These are phyloP conservation scores for Lucilia sericata DNA, from an alignment of 1,140 invertebrate species.

Conservation along the genomic window DNA sequence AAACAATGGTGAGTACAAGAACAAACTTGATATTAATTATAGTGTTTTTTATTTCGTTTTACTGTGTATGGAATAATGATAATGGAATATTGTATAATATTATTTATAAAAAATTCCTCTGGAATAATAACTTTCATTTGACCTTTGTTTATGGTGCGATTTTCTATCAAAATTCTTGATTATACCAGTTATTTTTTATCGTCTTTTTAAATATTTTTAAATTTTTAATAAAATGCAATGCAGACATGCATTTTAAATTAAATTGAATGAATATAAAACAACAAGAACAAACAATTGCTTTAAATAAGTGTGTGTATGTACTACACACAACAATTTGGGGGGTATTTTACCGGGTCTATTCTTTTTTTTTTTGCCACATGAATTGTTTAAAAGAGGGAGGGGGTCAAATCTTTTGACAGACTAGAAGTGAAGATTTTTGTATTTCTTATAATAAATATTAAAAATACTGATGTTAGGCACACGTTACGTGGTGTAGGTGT, in stretches of 20 bases:
- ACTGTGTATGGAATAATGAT: not conserved
- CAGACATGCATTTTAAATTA: too few species aligned
- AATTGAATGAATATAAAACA: too few species aligned
- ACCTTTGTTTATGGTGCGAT: conserved; percentile 32
- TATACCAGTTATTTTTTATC: not conserved
- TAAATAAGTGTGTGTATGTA: too few species aligned
- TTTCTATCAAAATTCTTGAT: not conserved
- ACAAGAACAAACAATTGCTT: too few species aligned
- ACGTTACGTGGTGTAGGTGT: not conserved
- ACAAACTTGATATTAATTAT: not conserved
- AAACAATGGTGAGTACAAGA: not conserved
- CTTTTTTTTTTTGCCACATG: too few species aligned
- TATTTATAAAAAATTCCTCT: not conserved
- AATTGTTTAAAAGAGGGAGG: too few species aligned
- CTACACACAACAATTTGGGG: too few species aligned
- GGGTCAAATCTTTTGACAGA: too few species aligned
- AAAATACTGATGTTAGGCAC: not conserved
- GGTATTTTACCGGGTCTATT: too few species aligned
- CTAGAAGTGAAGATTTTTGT: too few species aligned
- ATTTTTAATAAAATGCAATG: not conserved
- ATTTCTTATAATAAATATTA: too few species aligned
- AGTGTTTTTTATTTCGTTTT: not conserved
- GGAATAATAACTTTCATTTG: conserved; percentile 46
- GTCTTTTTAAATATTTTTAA: not conserved
- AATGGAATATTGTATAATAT: not conserved